phyloP scores from a whole-genome alignment of 2,113 vertebrate species.

The Prietella phreatophila region DNA sequence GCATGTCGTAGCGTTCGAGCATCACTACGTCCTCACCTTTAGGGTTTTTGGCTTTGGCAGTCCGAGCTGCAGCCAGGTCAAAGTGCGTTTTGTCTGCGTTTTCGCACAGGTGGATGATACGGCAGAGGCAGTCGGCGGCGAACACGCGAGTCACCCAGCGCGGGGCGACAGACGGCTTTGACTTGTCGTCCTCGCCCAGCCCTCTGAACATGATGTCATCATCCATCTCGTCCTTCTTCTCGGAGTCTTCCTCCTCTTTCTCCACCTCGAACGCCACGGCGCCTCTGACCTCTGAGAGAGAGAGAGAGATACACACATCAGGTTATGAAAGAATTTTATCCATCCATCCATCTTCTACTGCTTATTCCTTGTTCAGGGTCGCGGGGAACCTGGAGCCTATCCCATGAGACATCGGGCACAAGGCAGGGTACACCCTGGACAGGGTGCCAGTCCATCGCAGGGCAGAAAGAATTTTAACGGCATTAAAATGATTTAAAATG shows the following conservation, averaged over 20 bases:
- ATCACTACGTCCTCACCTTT: constrained; percentile 76
- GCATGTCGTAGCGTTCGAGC: background rate
- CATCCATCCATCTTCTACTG: too few relatives aligned
- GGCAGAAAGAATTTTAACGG: too few relatives aligned
- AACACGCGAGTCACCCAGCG: constrained; percentile 98
- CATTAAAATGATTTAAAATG: too few relatives aligned
- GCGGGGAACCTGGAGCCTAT: too few relatives aligned
- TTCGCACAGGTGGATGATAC: constrained; percentile 91
- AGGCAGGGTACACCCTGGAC: too few relatives aligned
- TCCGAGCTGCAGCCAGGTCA: constrained; percentile 87
- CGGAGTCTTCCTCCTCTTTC: constrained; percentile 88
- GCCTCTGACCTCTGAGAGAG: constrained; percentile 80
- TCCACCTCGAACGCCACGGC: constrained; percentile 78
- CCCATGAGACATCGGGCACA: too few relatives aligned
- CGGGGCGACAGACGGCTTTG: constrained; percentile 91
- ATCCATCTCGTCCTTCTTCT: constrained; percentile 98
- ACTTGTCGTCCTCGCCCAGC: constrained; percentile 91
- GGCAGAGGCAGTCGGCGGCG: constrained; percentile 93
- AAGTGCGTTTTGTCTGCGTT: constrained; percentile 89
- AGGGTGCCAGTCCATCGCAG: too few relatives aligned
- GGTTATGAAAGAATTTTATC: too few relatives aligned
- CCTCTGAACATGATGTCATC: constrained; percentile 97
- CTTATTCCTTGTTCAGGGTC: too few relatives aligned
- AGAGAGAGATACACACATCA: background rate
- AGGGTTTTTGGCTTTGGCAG: constrained; percentile 82